Conservation (phyloP, 2,113 vertebrate genomes). For the Rhabdornis inornatus region DNA sequence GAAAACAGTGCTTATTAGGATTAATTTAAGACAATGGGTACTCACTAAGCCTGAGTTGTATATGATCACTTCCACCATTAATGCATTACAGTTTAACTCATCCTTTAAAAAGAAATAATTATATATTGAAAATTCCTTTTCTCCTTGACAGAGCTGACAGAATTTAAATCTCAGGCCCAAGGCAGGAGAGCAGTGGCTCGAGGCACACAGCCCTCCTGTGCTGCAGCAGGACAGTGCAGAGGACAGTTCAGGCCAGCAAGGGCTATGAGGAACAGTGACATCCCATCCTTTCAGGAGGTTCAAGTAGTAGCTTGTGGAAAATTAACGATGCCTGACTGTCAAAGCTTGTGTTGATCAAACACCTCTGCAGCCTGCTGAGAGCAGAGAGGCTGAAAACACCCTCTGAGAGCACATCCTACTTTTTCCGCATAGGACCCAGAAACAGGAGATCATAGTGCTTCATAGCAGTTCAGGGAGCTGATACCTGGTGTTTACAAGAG, state of each 20-base stretch:
- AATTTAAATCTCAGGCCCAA: background rate
- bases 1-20: constrained; percentile 8
- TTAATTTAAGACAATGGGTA: constrained; percentile 17
- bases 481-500: background rate
- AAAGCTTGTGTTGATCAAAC: background rate
- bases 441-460: background rate
- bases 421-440: background rate
- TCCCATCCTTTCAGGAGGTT: background rate
- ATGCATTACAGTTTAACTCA: background rate
- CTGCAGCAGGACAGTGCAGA: background rate
- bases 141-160: background rate
- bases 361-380: background rate
- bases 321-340: background rate
- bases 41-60: background rate
- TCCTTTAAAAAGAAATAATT: background rate
- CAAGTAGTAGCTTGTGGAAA: background rate
- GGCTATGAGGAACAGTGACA: background rate
- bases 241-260: background rate
- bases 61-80: background rate
- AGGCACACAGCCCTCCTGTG: background rate
- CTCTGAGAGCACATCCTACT: background rate
- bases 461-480: background rate
- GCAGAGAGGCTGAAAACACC: background rate
- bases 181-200: background rate
- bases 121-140: background rate